Base-by-base conservation (phyloP, 2,888 invertebrate genomes). In the Venustoraphidia nigricollis region DNA sequence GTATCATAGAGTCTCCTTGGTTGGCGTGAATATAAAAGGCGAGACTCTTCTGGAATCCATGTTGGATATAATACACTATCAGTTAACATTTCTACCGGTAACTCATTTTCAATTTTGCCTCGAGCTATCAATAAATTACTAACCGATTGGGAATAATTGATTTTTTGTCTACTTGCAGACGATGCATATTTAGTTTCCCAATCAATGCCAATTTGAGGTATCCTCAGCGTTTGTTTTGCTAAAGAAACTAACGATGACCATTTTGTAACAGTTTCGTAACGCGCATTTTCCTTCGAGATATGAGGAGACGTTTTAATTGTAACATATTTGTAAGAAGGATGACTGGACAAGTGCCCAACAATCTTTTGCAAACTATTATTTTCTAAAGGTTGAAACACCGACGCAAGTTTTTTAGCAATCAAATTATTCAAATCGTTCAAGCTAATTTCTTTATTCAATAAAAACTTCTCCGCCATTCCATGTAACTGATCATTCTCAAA, bases 401-500 rank as follows among this genome's bases (percentile, higher is more conserved):
- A 63, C 2, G 64, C 57, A 45, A 75, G 51, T 55, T 73, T 71
- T 51, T 67, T 62, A 9, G 69, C 64, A 41, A 72, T 68, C 10
- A 73, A 51, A 17, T 62, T 59, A 59, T 75, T 75, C 44, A 73
- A 60, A 52, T 72, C 66, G 1, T 54, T 50, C 44, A 71, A 65
- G 41, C 57, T 59, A 11, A 65, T 58, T 10, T 59, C 57, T 43
- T 58, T 56, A 47, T 60, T 64, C 52, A 57, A 59, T 27, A 63
- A 54, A 41, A 62, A 53, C 43, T 54, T 58, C n/a, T 58, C 60
- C 49, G 69, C 68, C 47, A 66, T 64, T 47, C 62, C 58, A 47
- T 69, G 63, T 39, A 71, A 57, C 49, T 64, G 59, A 55, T 73
- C 71, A 55, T 74, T 75, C 55, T 71, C 68, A 56, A 72, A 66